Evolutionary conservation across 2,888 invertebrate species (phyloP), one percentile per base, ranked within the genome.

Genomic region (Phalangium opilio): DNA sequence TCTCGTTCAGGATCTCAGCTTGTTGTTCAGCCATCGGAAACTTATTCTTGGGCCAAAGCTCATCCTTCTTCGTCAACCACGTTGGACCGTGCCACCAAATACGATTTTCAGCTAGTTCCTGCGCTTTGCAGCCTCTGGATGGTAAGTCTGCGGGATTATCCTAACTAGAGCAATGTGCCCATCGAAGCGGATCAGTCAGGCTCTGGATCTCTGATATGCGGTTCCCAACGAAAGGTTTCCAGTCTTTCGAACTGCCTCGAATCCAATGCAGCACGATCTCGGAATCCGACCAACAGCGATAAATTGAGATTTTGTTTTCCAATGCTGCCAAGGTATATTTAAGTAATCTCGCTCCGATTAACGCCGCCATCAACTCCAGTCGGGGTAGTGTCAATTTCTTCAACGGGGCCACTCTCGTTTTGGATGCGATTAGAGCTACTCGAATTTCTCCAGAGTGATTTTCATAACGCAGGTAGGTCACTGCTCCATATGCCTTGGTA

Each of bases 141-240:
- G 55, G 51, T 7, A 54, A 46, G 48, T 62, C 61, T 8, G 61
- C 61, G 2, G 61, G 60, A 47, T 62, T 62, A 1, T 53, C 49
- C 12, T 52, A 32, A 0, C 57, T 46, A 2, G 34, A 15, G 14
- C 59, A 56, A 41, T 61, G 52, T 15, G 47, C 52, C 52, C 60
- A 58, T 14, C 44, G 33, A 1, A 35, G 14, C 5, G 46, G 34
- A 8, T 19, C 20, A 3, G 47, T 41, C 5, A 32, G 18, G 3
- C 43, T 48, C 14, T 50, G 43, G 12, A 60, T 58, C 18, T 57
- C 51, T 8, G 50, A 43, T 8, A 61, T 46, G 1, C 59, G 48
- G 39, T 61, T 60, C 2, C 34, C 36, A 2, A 59, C 55, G 45
- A 56, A 59, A 1, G 50, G 15, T 43, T 55, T 54, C 50, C 51